These are phyloP conservation scores for Philereme transversata DNA, from an alignment of 2,888 invertebrate genomes.

Conservation along the genomic window DNA sequence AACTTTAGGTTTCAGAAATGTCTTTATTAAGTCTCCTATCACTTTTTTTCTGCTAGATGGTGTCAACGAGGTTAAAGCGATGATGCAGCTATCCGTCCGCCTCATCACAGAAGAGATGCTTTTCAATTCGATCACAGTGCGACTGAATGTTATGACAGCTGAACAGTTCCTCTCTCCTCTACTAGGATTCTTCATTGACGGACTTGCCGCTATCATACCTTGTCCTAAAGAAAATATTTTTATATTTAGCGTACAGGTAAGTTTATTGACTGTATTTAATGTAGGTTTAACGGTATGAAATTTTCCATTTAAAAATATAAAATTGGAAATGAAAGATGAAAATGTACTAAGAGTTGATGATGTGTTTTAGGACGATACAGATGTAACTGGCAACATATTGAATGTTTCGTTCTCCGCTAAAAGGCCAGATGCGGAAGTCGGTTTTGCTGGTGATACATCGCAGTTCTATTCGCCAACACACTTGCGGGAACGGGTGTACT, in stretches of 20 bases:
- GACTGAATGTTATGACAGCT: slow-evolving; percentile 96
- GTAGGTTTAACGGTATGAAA: background rate
- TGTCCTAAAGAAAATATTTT: slow-evolving; percentile 96
- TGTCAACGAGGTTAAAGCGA: slow-evolving; percentile 95
- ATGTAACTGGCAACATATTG: slow-evolving; percentile 92
- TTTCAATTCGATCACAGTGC: slow-evolving; percentile 96
- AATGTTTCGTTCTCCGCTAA: slow-evolving; percentile 97
- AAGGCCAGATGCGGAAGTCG: slow-evolving; percentile 88
- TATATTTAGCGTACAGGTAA: slow-evolving; percentile 93
- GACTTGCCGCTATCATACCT: slow-evolving; percentile 95
- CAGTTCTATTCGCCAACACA: slow-evolving; percentile 94
- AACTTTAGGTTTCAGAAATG: no score
- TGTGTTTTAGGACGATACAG: slow-evolving; percentile 90
- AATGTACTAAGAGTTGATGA: background rate
- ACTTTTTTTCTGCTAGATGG: slow-evolving; percentile 86
- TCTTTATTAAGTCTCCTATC: background rate
- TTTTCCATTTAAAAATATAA: no score
- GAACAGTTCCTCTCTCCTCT: slow-evolving; percentile 96
- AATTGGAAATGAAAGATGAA: no score
- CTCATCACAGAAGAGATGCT: slow-evolving; percentile 97
- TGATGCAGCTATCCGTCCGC: slow-evolving; percentile 95
- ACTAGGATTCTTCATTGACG: slow-evolving; percentile 94
- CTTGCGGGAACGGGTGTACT: slow-evolving; percentile 96
- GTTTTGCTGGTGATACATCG: slow-evolving; percentile 83
- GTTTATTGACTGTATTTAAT: background rate